These are phyloP conservation scores for Crypturellus tataupa DNA, from an alignment of 2,797 vertebrate species.

Conservation along the genomic window DNA sequence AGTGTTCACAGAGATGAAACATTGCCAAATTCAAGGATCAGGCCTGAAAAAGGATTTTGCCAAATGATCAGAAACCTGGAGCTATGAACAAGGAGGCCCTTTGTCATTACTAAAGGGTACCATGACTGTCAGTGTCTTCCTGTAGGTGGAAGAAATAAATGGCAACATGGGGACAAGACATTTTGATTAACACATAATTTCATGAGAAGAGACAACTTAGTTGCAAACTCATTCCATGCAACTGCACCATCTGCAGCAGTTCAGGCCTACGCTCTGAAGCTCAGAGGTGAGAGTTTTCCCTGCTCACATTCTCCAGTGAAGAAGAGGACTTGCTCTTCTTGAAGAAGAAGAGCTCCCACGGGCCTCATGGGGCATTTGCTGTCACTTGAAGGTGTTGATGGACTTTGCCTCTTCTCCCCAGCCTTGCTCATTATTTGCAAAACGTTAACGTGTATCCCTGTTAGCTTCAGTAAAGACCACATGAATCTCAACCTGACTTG, in stretches of 20 bases:
- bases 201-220: neutral
- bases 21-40: neutral
- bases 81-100: neutral
- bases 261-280: neutral
- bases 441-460: too few species aligned
- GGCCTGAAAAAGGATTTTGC: neutral
- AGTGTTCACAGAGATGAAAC: neutral
- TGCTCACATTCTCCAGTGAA: fast-evolving
- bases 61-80: neutral
- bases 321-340: fast-evolving
- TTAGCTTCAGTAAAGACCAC: fast-evolving
- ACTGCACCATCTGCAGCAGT: neutral
- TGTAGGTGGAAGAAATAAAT: neutral
- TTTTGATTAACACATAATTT: neutral
- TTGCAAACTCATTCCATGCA: neutral
- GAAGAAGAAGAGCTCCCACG: too few species aligned
- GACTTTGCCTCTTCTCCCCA: neutral
- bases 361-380: neutral
- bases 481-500: neutral
- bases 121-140: neutral
- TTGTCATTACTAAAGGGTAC: neutral
- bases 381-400: neutral
- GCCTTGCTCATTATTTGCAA: neutral
- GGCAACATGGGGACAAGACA: neutral
- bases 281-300: neutral